Evolutionary conservation across 2,113 vertebrate genomes (phyloP).

Genomic region (Mesoclemmys tuberculata): DNA sequence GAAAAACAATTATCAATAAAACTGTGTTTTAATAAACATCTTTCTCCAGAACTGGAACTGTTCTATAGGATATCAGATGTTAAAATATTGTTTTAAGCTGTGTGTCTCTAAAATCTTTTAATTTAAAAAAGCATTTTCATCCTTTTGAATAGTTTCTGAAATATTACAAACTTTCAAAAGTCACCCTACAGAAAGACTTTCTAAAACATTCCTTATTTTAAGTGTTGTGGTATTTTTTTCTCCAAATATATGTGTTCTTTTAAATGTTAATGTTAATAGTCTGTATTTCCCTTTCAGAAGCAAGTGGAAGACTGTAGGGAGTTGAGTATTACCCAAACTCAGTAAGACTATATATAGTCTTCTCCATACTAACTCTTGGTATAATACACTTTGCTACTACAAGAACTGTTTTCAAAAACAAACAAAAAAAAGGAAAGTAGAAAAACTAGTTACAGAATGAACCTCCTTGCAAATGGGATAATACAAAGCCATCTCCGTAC

Average conservation of each 20-base stretch:
- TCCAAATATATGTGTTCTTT: not conserved
- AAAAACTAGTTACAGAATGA: constrained; percentile 48
- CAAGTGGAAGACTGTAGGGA: not conserved
- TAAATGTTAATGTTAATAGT: not conserved
- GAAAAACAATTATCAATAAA: constrained; percentile 27
- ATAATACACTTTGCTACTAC: constrained; percentile 36
- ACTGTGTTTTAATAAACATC: constrained; percentile 1
- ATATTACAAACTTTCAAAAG: not conserved
- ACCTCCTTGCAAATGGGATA: constrained; percentile 41
- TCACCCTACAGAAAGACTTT: not conserved
- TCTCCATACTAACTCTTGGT: not conserved
- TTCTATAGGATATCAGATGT: constrained; percentile 36
- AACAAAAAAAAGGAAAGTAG: constrained; percentile 53
- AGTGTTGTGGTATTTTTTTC: not conserved
- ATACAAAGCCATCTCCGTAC: constrained; percentile 50
- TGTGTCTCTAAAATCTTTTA: constrained; percentile 13
- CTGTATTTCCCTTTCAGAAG: not conserved
- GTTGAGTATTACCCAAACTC: not conserved
- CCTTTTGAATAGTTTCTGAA: constrained; percentile 29
- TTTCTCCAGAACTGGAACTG: constrained; percentile 33
- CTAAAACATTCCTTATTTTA: not conserved
- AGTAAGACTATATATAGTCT: not conserved
- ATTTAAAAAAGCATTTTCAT: constrained; percentile 35
- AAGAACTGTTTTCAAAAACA: constrained; percentile 59
- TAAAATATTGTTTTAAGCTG: constrained; percentile 6